Percentiles rank a stretch among this genome's conserved stretches.
phyloP scores from a whole-genome alignment of 2,113 vertebrate species.

The Ia io region DNA sequence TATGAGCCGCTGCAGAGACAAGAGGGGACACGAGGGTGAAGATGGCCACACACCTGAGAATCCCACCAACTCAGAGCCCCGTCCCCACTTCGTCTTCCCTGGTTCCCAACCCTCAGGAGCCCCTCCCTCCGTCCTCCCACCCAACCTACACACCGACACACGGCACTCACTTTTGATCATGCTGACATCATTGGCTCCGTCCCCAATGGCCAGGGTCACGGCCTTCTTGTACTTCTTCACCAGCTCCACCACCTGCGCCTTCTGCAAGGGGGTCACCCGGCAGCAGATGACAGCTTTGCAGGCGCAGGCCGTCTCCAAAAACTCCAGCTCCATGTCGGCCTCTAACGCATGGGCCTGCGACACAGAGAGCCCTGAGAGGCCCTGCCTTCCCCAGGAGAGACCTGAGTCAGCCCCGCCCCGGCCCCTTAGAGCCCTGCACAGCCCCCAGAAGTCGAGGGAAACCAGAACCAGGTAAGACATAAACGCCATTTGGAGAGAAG shows the following conservation, averaged over 20 bases:
- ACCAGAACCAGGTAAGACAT: not conserved
- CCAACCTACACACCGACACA: rapidly evolving
- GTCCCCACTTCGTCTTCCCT: rapidly evolving
- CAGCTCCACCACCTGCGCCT: constrained; percentile 96
- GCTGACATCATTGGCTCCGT: constrained; percentile 95
- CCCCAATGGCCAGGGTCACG: constrained; percentile 94
- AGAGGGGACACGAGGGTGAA: not conserved
- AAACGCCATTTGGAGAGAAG: not conserved
- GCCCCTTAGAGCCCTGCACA: not conserved
- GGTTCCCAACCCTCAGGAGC: not conserved
- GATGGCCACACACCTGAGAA: not conserved
- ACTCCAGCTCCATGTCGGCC: constrained; percentile 95
- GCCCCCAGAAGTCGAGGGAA: not conserved
- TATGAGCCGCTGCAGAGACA: constrained; percentile 88
- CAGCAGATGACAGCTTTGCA: constrained; percentile 97
- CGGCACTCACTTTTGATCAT: constrained; percentile 95
- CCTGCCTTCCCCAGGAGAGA: rapidly evolving
- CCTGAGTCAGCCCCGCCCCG: rapidly evolving
- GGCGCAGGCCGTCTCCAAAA: constrained; percentile 91
- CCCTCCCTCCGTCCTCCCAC: not conserved
- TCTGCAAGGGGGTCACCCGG: constrained; percentile 94
- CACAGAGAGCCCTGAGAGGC: not conserved
- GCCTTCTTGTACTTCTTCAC: constrained; percentile 96
- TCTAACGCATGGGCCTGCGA: constrained; percentile 92
- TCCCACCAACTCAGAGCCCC: rapidly evolving